Evolutionary conservation across 2,888 invertebrate species (phyloP), one percentile per base, ranked within the genome.

Genomic region (Trichopoda pennipes): DNA sequence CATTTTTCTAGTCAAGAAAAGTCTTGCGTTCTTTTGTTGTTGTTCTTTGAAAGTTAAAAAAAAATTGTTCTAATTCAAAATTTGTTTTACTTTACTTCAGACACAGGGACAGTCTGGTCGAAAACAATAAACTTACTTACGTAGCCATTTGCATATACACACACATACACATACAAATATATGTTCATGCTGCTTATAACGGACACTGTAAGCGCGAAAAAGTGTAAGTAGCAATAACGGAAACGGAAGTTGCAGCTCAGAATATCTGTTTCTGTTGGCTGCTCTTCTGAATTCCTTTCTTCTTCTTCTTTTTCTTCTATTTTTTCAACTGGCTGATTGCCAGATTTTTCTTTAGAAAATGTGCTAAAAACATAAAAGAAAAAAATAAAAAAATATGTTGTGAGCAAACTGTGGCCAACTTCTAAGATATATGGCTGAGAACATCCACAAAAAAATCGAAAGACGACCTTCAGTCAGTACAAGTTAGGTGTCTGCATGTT

Each of bases 241-340:
- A 84, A 84, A 74, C 85, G 84, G 84, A 85, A 83, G 84, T 81
- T 84, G 80, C 83, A 84, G 85, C 83, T 85, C 79, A 68, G 76
- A 74, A 78, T 75, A 60, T 75, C 74, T 47, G 70, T 75, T 78
- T 75, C 75, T 70, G 58, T 61, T 82, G 60, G 32, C 64, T 51
- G 64, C 23, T 78, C 35, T 70, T 66, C 38, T 23, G 7, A 28
- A 56, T 56, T 49, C 19, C n/a, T 4, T 28, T 38, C 6, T 32
- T n/a, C 38, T 38, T 63, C 53, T n/a, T 8, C 49, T 3, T 68
- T 19, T 63, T 60, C 21, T 56, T 21, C 14, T n/a, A n/a, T n/a
- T 16, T 61, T 10, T 66, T 19, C 66, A 66, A 60, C 79, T 85
- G 85, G 85, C 85, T 74, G 56, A 17, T 23, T 56, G 85, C 85